phyloP scores from a whole-genome alignment of 2,888 invertebrate genomes.

The Dicranocentrus wangi region DNA sequence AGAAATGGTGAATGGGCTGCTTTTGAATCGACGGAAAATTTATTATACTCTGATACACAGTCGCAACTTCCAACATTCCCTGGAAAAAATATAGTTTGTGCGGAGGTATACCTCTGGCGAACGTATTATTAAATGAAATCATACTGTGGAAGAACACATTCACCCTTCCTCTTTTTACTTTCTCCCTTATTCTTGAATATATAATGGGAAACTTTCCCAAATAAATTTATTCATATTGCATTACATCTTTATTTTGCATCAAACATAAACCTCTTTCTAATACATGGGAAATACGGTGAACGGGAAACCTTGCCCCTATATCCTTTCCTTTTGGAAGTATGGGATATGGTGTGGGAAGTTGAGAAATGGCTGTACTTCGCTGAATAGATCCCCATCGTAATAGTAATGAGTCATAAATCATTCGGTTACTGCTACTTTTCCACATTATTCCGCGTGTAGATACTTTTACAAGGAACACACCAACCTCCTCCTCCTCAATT shows the following conservation, averaged over 20 bases:
- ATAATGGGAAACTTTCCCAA: conserved; percentile 28
- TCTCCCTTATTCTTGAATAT: conserved; percentile 1
- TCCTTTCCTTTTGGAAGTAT: not conserved
- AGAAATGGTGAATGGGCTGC: not conserved
- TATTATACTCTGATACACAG: conserved; percentile 8
- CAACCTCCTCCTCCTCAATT: not conserved
- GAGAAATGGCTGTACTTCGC: conserved; percentile 40
- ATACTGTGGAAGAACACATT: conserved; percentile 1
- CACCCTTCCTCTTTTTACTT: not conserved
- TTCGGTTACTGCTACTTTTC: conserved; percentile 52
- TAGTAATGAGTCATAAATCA: conserved; percentile 70
- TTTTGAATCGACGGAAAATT: conserved; percentile 9
- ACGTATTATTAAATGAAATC: conserved; percentile 11
- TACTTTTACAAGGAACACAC: not conserved
- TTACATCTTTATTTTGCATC: conserved; percentile 12
- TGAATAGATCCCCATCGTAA: conserved; percentile 62
- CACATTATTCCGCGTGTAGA: not conserved
- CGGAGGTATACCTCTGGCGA: not conserved
- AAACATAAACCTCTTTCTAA: not conserved
- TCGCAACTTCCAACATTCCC: not conserved
- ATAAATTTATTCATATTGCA: conserved; percentile 33
- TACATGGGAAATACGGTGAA: no score
- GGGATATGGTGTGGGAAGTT: not conserved
- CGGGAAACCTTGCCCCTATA: no score
- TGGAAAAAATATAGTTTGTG: no score